Conservation (phyloP, 1,140 invertebrate genomes). For the Cyclina sinensis region DNA sequence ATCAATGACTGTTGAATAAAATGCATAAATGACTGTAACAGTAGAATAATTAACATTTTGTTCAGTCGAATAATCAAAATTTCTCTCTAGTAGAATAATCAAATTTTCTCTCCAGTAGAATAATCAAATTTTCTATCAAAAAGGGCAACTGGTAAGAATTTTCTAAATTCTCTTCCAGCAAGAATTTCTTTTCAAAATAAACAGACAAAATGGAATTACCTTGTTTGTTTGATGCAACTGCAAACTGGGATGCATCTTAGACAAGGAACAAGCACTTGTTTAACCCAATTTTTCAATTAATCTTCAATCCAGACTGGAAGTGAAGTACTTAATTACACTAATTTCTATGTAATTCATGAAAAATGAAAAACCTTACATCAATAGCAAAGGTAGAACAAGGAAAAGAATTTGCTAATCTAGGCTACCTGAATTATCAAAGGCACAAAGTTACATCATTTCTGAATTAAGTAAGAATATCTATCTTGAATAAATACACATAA, state of each 20-base stretch:
- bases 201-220: conserved; percentile 35
- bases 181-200: conserved; percentile 31
- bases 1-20: too few species aligned
- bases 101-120: too few species aligned
- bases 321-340: neutral
- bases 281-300: neutral
- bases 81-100: too few species aligned
- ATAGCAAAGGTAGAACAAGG: neutral
- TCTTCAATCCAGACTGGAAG: conserved; percentile 4
- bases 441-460: neutral
- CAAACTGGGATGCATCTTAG: neutral
- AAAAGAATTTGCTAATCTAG: neutral
- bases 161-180: neutral
- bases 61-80: too few species aligned
- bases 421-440: neutral
- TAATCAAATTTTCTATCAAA: too few species aligned
- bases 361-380: conserved; percentile 14
- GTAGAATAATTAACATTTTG: too few species aligned
- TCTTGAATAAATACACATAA: conserved; percentile 54
- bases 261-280: neutral
- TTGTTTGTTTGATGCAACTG: neutral
- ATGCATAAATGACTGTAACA: too few species aligned
- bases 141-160: neutral
- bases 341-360: conserved; percentile 29
- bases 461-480: neutral